phyloP scores from a whole-genome alignment of 2,888 invertebrate genomes.

The Clusia tigrina region DNA sequence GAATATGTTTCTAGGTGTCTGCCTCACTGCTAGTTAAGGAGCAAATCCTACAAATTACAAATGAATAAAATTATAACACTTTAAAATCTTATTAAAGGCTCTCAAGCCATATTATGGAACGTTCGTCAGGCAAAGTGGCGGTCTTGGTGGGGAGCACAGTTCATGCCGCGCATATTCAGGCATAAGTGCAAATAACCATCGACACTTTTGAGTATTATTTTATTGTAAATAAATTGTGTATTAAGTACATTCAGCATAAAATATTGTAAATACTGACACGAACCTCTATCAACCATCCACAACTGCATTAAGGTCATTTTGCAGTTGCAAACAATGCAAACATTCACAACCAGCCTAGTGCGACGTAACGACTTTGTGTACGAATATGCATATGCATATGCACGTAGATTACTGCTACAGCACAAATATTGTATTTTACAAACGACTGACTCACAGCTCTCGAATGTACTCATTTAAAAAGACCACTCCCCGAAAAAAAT shows the following conservation, averaged over 20 bases:
- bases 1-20: no score
- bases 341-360: slow-evolving; percentile 43
- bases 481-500: slow-evolving; percentile 61
- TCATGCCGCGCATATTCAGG: no score
- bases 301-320: slow-evolving; percentile 56
- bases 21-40: no score
- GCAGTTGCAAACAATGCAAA: slow-evolving; percentile 46
- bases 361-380: slow-evolving; percentile 16
- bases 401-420: slow-evolving; percentile 7
- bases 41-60: no score
- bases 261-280: slow-evolving; percentile 10
- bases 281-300: slow-evolving; percentile 13
- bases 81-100: no score
- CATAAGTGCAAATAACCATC: no score
- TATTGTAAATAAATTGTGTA: not conserved
- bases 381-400: slow-evolving; percentile 6
- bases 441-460: slow-evolving; percentile 18
- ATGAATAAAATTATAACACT: no score
- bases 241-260: no score
- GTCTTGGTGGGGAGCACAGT: no score
- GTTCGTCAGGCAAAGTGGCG: no score
- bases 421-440: not conserved
- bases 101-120: no score
- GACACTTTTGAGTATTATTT: no score
- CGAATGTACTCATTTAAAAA: slow-evolving; percentile 27